phyloP scores from a whole-genome alignment of 1,140 invertebrate genomes.

The Drosophila cardini region DNA sequence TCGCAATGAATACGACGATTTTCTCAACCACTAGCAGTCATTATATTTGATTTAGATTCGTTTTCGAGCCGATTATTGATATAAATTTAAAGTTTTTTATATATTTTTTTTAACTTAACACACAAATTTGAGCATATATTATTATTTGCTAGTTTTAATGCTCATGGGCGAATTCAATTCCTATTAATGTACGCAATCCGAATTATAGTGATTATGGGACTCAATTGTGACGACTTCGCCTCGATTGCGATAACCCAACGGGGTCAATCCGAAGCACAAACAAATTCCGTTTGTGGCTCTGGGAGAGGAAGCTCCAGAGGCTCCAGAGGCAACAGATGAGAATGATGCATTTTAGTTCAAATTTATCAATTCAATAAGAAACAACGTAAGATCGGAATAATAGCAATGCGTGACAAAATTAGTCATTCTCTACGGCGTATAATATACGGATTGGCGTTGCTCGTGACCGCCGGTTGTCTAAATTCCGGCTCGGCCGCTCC shows the following conservation, averaged over 20 bases:
- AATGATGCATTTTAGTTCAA: slow-evolving; percentile 14
- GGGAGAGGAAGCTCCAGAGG: not conserved
- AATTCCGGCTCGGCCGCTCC: slow-evolving; percentile 1
- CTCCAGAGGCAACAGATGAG: not conserved
- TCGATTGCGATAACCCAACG: slow-evolving; percentile 1
- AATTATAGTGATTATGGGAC: not conserved
- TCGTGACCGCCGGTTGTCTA: not conserved
- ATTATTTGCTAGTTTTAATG: no score
- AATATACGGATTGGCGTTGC: slow-evolving; percentile 10
- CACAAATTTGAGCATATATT: no score
- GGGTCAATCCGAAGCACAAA: slow-evolving; percentile 13
- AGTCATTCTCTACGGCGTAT: slow-evolving; percentile 3
- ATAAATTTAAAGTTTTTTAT: no score
- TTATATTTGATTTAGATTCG: no score
- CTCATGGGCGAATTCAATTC: no score
- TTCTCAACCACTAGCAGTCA: no score
- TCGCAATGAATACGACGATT: no score
- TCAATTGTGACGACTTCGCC: not conserved
- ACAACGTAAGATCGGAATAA: not conserved
- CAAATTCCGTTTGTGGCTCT: not conserved
- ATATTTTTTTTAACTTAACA: no score
- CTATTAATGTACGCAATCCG: no score
- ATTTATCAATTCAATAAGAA: not conserved
- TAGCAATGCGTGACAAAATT: not conserved
- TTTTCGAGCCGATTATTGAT: no score